Conservation (phyloP, 2,888 invertebrate genomes). For the Thyatira batis region DNA sequence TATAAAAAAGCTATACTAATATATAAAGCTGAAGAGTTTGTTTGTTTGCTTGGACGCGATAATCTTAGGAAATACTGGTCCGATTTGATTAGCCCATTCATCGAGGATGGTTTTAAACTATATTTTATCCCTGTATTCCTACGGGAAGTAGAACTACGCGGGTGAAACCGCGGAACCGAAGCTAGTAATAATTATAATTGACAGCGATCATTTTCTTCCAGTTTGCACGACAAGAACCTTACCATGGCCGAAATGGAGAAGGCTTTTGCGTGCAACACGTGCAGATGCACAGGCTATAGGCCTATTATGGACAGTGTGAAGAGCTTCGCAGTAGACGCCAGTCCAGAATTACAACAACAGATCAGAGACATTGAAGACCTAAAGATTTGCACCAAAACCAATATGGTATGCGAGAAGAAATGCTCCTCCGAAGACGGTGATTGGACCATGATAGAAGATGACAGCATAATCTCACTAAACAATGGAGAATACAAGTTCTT, state of each 20-base stretch:
- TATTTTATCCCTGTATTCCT: no score
- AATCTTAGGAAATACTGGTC: no score
- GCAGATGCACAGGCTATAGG: conserved; percentile 90
- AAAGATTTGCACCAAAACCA: conserved; percentile 40
- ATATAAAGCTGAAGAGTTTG: no score
- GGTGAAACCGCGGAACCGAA: no score
- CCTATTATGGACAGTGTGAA: conserved; percentile 90
- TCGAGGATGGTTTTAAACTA: no score
- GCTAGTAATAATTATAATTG: background rate
- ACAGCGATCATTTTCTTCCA: conserved; percentile 36
- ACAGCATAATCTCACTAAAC: conserved; percentile 68
- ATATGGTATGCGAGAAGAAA: conserved; percentile 46
- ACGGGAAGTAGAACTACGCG: no score
- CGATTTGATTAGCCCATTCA: no score
- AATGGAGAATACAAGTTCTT: conserved; percentile 71
- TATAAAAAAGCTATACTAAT: no score
- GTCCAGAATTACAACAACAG: conserved; percentile 69
- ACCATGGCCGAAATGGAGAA: conserved; percentile 87
- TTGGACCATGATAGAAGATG: conserved; percentile 50
- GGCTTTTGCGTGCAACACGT: conserved; percentile 89
- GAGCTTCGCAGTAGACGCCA: conserved; percentile 85
- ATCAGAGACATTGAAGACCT: conserved; percentile 78
- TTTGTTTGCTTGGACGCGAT: no score
- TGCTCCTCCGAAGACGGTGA: conserved; percentile 53
- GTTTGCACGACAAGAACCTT: conserved; percentile 76